Base-by-base conservation (phyloP, 2,797 vertebrate species). In the Geotria australis region DNA sequence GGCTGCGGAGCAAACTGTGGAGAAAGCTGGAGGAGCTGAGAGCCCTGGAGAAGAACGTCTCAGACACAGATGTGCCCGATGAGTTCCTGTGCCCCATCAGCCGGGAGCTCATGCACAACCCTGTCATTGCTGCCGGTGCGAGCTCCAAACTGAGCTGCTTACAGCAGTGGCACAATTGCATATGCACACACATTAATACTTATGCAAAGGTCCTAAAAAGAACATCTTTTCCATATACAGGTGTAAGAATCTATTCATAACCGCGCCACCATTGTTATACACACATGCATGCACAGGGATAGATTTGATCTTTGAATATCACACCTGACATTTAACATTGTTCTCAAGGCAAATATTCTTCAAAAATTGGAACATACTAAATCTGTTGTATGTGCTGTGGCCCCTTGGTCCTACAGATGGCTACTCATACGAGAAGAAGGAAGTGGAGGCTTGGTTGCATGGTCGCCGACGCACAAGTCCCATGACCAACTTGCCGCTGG, bases 51-150 rank as follows among this genome's bases (percentile, higher is more conserved):
- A 61, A 53, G 38, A 66, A 72, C 0, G 62, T 67, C 59, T 73
- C 73, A 61, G 67, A 67, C 1, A 12, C 15, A n/a, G 70, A 71
- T 57, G 59, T 77, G 65, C 86, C 91, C 12, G 85, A 93, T 60
- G 88, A 98, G 70, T 94, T 84, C 64, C 66, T 94, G 48, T 95
- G 88, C 65, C 89, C 91, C 9, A 88, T 98, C 72, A 88, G 84
- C 47, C 75, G 80, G 59, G 91, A 98, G 65, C 67, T 89, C 45
- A 93, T 95, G 85, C 80, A 68, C 57, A 81, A 95, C 9, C 91
- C 91, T 1, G 81, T 95, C 66, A 88, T 95, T 2, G 85, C 85
- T 57, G 77, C 88, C 62, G 89, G 89, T 95, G 24, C 24, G 24
- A 38, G 24, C 24, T 38, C 4, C 4, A n/a, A n/a, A n/a, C n/a